Base-by-base conservation (phyloP, 2,797 vertebrate species). In the Bradypodion ventrale region DNA sequence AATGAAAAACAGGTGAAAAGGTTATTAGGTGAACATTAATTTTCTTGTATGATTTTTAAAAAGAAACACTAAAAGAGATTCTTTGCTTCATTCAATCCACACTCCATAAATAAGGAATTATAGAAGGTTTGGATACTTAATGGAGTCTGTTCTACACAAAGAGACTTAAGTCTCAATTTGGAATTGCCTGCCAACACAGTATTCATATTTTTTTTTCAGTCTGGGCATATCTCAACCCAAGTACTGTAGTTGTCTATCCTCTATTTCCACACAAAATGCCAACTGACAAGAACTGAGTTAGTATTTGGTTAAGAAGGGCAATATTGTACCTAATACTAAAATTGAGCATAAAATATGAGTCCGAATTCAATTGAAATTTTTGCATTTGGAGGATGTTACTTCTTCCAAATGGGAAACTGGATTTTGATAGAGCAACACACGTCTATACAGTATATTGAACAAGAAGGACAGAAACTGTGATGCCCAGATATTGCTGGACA, bases 1-100 rank as follows among this genome's bases (percentile, higher is more conserved):
- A 92, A 93, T 16, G 46, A 82, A 32, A 87, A 86, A 35, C 23
- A 10, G 2, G n/a, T 56, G 44, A 84, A 83, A 80, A 80, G 75
- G 0, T 29, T 86, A 75, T 62, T 85, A 86, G 25, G 63, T 46
- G 74, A 40, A 82, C 13, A 89, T 44, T 35, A 63, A n/a, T 25
- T 78, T 44, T 44, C n/a, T 84, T 85, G 75, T 80, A 13, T 62
- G 16, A 82, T 78, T 79, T 86, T 65, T 83, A 88, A 62, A 78
- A 86, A 44, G n/a, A 83, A 49, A 83, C 32, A 76, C 65, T 88
- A 80, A 65, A 75, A 81, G 56, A 69, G 78, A 82, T 68, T 49
- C 5, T 62, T 80, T 63, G 78, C 65, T 70, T 70, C 25, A 32
- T 10, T 79, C 52, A 63, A 74, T 78, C 42, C 16, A 35, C 19